Percentiles rank a stretch among this genome's conserved stretches.
These are phyloP conservation scores for Hanleya hanleyi DNA, from an alignment of 2,888 invertebrate genomes.

Conservation along the genomic window DNA sequence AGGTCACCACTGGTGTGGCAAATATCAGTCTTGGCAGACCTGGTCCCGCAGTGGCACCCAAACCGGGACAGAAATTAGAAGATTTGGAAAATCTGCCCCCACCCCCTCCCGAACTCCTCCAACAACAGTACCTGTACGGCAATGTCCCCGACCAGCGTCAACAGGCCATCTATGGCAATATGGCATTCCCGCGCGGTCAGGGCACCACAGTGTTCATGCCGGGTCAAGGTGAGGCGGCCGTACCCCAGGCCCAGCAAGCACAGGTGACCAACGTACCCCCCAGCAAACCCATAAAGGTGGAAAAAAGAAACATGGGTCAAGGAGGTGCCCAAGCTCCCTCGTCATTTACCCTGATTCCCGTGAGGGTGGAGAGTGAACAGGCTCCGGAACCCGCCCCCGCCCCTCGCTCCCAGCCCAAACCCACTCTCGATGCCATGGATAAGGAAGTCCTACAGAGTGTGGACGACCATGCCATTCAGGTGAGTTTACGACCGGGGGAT, in stretches of 20 bases:
- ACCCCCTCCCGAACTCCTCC: slow-evolving; percentile 64
- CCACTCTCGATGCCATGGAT: slow-evolving; percentile 68
- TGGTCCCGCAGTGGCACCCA: slow-evolving; percentile 6
- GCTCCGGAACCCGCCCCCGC: slow-evolving; percentile 62
- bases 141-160: slow-evolving; percentile 58
- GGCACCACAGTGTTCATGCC: slow-evolving; percentile 50
- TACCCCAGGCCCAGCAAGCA: slow-evolving; percentile 53
- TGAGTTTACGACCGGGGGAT: too few relatives aligned
- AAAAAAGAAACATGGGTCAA: slow-evolving; percentile 53
- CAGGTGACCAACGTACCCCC: slow-evolving; percentile 50
- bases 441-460: slow-evolving; percentile 68
- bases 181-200: slow-evolving; percentile 47
- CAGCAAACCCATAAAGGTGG: slow-evolving; percentile 44
- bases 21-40: slow-evolving; percentile 41
- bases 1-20: slow-evolving; percentile 52
- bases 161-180: slow-evolving; percentile 49
- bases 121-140: slow-evolving; percentile 66
- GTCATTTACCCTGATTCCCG: slow-evolving; percentile 63
- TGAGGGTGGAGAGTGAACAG: slow-evolving; percentile 53
- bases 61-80: slow-evolving; percentile 32
- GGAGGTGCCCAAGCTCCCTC: slow-evolving; percentile 60
- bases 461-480: slow-evolving; percentile 73
- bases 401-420: slow-evolving; percentile 62
- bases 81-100: slow-evolving; percentile 50
- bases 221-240: slow-evolving; percentile 51